A percentile compares a stretch with the other conserved stretches of the same genome.
Evolutionary conservation across 2,797 vertebrate species (phyloP).

Genomic region (Mionectes olivaceus): DNA sequence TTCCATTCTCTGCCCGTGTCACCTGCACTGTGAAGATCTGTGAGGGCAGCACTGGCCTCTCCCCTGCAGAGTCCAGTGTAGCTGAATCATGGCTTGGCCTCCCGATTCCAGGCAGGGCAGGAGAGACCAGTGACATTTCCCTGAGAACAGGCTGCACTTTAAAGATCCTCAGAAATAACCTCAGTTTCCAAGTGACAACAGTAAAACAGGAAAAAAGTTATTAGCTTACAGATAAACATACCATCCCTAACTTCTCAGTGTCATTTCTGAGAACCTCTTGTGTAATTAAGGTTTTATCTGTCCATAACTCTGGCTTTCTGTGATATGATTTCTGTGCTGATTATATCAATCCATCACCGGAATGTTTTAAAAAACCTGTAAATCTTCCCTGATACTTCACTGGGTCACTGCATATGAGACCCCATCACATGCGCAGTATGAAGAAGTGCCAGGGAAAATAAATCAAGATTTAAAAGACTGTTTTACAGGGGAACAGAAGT

Average conservation of each 20-base stretch:
- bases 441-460: conserved; percentile 33
- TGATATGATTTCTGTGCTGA: conserved; percentile 13
- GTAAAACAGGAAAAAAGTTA: conserved; percentile 23
- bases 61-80: accelerated
- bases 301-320: neutral
- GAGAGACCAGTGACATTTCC: neutral
- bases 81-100: neutral
- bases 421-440: neutral
- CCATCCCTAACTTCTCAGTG: neutral
- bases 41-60: neutral
- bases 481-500: neutral
- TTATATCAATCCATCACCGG: neutral
- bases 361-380: neutral
- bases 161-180: neutral
- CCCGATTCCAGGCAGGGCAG: neutral
- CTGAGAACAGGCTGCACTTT: neutral
- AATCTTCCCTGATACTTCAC: conserved; percentile 3
- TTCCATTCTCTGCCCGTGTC: neutral
- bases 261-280: neutral
- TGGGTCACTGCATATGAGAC: neutral
- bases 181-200: conserved; percentile 4
- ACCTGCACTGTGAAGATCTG: neutral
- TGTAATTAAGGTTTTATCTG: conserved; percentile 21
- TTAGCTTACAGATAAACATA: conserved; percentile 20
- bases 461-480: conserved; percentile 19